Evolutionary conservation across 2,797 vertebrate species (phyloP).

Genomic region (Xenops minutus): DNA sequence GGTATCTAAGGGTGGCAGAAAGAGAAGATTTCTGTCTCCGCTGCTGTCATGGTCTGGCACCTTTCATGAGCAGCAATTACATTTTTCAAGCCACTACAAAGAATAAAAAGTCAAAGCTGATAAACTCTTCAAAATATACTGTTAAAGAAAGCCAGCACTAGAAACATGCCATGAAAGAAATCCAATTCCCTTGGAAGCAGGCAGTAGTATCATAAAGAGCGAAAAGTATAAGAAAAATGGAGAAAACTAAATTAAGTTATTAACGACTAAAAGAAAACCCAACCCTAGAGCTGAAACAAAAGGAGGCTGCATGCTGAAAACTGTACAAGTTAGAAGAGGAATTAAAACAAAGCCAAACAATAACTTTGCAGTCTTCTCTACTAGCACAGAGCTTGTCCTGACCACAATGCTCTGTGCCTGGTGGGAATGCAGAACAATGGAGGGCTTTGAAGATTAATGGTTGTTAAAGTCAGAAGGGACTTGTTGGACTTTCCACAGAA

Average conservation of each 20-base stretch:
- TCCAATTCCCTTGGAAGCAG: neutral
- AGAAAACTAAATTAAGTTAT: neutral
- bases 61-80: neutral
- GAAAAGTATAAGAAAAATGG: neutral
- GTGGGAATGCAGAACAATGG: constrained; percentile 11
- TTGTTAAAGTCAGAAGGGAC: constrained; percentile 5
- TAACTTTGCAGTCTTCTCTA: constrained; percentile 5
- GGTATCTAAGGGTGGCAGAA: neutral
- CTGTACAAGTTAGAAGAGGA: neutral
- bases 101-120: neutral
- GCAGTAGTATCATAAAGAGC: neutral
- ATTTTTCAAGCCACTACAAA: constrained; percentile 5
- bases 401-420: neutral
- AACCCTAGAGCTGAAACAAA: neutral
- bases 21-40: neutral
- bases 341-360: constrained; percentile 34
- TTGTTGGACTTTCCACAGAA: constrained; percentile 20
- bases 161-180: neutral
- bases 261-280: constrained; percentile 16
- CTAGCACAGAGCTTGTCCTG: neutral
- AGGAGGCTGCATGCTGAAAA: constrained; percentile 27
- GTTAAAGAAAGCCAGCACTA: neutral
- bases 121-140: neutral
- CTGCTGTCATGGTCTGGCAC: neutral
- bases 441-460: constrained; percentile 13